phyloP scores from a whole-genome alignment of 2,888 invertebrate genomes.

The Mycalesis mineus region DNA sequence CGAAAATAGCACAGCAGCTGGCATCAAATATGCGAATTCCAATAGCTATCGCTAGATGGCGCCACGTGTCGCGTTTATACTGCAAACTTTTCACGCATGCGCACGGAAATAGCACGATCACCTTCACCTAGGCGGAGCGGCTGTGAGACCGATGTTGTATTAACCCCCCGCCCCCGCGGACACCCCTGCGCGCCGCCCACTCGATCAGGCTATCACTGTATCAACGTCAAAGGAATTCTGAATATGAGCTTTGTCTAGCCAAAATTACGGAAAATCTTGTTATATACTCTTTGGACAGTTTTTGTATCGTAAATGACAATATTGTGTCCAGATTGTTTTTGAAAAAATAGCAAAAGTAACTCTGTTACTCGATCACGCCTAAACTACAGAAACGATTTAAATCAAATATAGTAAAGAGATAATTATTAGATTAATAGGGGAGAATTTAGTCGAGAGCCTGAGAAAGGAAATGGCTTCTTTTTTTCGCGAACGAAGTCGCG shows the following conservation, averaged over 20 bases:
- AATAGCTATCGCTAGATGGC: constrained; percentile 64
- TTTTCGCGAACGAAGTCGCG: too few relatives aligned
- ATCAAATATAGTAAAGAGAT: too few relatives aligned
- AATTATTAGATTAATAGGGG: too few relatives aligned
- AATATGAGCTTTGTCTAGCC: constrained; percentile 1
- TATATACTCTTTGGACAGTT: too few relatives aligned
- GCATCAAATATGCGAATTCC: constrained; percentile 48
- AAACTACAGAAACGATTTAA: too few relatives aligned
- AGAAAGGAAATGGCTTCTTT: too few relatives aligned
- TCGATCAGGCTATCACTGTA: constrained; percentile 11
- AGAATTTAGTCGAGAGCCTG: too few relatives aligned
- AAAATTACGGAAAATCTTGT: constrained; percentile 1
- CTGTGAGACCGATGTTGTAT: constrained; percentile 45
- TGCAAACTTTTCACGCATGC: constrained; percentile 50
- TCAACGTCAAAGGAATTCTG: constrained; percentile 12
- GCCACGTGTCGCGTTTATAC: constrained; percentile 47
- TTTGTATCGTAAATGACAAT: too few relatives aligned
- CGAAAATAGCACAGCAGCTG: constrained; percentile 69
- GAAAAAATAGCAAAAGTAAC: too few relatives aligned
- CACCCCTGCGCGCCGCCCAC: constrained; percentile 36
- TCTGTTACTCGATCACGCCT: too few relatives aligned
- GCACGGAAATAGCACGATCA: constrained; percentile 73
- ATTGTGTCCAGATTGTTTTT: too few relatives aligned
- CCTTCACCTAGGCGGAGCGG: constrained; percentile 71
- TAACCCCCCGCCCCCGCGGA: constrained; percentile 35